Evolutionary conservation across 2,113 vertebrate species (phyloP).

Genomic region (Protobothrops flavoviridis): DNA sequence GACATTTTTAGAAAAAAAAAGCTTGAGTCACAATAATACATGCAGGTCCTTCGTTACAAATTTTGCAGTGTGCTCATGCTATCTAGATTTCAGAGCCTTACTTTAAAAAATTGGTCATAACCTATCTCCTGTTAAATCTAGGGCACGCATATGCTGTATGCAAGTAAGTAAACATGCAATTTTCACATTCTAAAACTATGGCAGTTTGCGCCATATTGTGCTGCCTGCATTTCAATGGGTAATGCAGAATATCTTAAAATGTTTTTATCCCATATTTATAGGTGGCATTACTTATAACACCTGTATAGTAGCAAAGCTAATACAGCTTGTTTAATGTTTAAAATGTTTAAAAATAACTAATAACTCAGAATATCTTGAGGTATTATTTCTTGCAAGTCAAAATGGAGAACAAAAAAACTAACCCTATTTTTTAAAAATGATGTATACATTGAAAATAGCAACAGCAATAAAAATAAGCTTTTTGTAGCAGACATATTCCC

Average conservation of each 20-base stretch:
- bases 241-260: conserved; percentile 82
- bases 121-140: conserved; percentile 77
- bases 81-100: conserved; percentile 80
- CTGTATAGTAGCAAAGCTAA: conserved; percentile 99
- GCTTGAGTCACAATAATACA: conserved; percentile 92
- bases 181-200: conserved; percentile 89
- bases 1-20: conserved; percentile 68
- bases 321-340: conserved; percentile 89
- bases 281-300: conserved; percentile 93
- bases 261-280: conserved; percentile 87
- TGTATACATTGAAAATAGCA: conserved; percentile 89
- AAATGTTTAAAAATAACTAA: conserved; percentile 92
- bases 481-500: conserved; percentile 88
- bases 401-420: conserved; percentile 89
- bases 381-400: conserved; percentile 95
- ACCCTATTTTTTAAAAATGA: conserved; percentile 79
- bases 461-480: conserved; percentile 83
- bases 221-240: conserved; percentile 86
- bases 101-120: conserved; percentile 77
- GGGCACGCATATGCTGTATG: conserved; percentile 92
- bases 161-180: conserved; percentile 90
- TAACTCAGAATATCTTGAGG: conserved; percentile 97
- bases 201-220: conserved; percentile 83
- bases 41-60: conserved; percentile 89
- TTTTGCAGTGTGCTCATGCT: conserved; percentile 88